Evolutionary conservation across 2,797 vertebrate species (phyloP).

Genomic region (Gymnodraco acuticeps): DNA sequence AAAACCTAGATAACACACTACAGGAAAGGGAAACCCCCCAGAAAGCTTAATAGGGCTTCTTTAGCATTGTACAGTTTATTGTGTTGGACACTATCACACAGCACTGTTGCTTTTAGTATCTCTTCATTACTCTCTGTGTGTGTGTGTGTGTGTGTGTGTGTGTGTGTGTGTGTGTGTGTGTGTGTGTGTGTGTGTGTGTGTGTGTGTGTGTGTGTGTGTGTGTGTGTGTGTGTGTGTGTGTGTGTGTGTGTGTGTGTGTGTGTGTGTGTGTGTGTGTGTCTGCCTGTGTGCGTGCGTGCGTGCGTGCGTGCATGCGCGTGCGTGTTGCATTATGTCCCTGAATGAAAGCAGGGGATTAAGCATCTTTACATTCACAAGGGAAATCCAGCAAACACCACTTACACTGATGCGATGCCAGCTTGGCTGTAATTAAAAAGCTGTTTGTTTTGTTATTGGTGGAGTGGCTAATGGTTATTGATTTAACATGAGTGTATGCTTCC

Average conservation of each 20-base stretch:
- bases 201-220: too few relatives aligned
- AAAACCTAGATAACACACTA: too few relatives aligned
- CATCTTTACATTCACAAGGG: slow-evolving; percentile 40
- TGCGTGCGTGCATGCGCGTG: not conserved
- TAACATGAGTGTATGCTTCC: not conserved
- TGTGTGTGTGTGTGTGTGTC: not conserved
- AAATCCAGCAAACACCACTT: slow-evolving; percentile 9
- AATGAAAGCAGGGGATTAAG: slow-evolving; percentile 43
- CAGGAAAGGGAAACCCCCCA: too few relatives aligned
- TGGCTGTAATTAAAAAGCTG: slow-evolving; percentile 22
- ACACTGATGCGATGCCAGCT: not conserved
- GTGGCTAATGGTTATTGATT: slow-evolving; percentile 3
- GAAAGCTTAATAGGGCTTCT: too few relatives aligned
- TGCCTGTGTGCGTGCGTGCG: not conserved
- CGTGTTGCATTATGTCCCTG: slow-evolving; percentile 23
- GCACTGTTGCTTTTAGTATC: not conserved
- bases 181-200: not conserved
- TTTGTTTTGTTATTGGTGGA: not conserved
- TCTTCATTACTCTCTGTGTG: not conserved
- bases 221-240: not conserved
- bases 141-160: not conserved
- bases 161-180: not conserved
- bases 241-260: too few relatives aligned
- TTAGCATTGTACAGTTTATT: too few relatives aligned
- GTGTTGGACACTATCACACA: too few relatives aligned